Conservation (phyloP, 2,113 vertebrate genomes). For the Lepisosteus oculatus region DNA sequence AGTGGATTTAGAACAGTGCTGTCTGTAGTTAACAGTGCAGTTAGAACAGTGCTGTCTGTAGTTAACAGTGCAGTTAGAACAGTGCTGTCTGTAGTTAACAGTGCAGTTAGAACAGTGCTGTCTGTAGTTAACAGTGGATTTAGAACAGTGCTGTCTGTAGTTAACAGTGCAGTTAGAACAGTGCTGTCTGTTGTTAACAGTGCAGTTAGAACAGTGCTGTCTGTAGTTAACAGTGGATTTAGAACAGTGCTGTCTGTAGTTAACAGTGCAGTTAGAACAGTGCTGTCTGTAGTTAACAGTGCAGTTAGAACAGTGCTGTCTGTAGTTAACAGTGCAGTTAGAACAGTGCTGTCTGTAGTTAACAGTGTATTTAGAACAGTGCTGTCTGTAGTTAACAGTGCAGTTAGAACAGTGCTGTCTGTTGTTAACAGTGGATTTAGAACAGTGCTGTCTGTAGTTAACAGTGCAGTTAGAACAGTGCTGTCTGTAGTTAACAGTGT, state of each 20-base stretch:
- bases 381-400: background rate
- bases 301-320: background rate
- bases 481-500: too few relatives aligned
- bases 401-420: background rate
- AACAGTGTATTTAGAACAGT: too few relatives aligned
- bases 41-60: background rate
- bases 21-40: background rate
- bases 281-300: background rate
- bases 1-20: background rate
- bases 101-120: too few relatives aligned
- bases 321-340: background rate
- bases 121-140: background rate
- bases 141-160: background rate
- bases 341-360: background rate
- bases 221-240: too few relatives aligned
- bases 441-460: background rate
- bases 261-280: background rate
- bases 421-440: background rate
- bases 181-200: background rate
- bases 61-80: background rate
- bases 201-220: background rate
- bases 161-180: background rate
- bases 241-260: too few relatives aligned
- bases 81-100: too few relatives aligned
- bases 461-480: background rate